phyloP scores from a whole-genome alignment of 2,797 vertebrate genomes.

The Phoebastria nigripes region DNA sequence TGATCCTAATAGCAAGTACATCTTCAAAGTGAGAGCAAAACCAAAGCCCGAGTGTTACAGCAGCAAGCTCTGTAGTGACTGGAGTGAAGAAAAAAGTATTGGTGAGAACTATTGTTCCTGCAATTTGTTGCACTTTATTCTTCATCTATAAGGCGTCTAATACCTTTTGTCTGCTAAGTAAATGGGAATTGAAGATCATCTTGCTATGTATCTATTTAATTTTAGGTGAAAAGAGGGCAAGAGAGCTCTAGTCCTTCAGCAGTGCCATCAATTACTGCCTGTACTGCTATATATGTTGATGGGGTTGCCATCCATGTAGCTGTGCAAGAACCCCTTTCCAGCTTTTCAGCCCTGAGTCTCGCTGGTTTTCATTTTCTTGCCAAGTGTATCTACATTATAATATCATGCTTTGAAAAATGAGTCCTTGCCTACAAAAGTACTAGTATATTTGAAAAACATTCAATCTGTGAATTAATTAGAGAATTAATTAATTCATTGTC shows the following conservation, averaged over 20 bases:
- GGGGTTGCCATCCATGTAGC: neutral
- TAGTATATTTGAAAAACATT: neutral
- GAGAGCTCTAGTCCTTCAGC: neutral
- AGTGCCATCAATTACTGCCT: neutral
- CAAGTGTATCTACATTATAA: neutral
- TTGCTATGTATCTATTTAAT: neutral
- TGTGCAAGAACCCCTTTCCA: neutral
- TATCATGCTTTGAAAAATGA: neutral
- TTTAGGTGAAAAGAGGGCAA: neutral
- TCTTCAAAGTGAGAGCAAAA: conserved; percentile 46
- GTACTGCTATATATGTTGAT: rapidly evolving
- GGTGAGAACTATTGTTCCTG: conserved; percentile 57
- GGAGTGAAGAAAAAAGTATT: conserved; percentile 62
- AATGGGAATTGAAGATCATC: neutral
- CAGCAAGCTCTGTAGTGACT: conserved; percentile 65
- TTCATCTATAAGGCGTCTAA: neutral
- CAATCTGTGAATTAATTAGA: neutral
- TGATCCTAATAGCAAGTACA: neutral
- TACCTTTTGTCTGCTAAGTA: neutral
- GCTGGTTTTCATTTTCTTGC: neutral
- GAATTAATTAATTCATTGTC: neutral
- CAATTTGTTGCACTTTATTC: neutral
- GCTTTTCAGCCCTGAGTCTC: neutral
- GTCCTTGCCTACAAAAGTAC: neutral
- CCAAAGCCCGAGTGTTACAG: neutral